phyloP scores from a whole-genome alignment of 2,797 vertebrate genomes.

The Girardinus metallicus region DNA sequence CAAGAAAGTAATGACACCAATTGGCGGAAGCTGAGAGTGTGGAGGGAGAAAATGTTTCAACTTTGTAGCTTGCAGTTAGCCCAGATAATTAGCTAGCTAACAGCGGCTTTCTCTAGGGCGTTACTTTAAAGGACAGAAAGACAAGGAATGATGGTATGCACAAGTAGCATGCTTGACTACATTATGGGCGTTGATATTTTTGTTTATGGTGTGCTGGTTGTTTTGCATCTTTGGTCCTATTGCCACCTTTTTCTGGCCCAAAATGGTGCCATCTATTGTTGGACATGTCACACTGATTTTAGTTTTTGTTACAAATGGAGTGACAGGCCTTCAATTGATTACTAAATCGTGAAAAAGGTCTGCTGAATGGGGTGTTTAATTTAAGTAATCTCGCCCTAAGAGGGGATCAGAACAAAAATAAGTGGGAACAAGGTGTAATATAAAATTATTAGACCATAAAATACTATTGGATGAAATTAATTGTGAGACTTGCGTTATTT shows the following conservation, averaged over 20 bases:
- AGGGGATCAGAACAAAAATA: background rate
- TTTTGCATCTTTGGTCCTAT: background rate
- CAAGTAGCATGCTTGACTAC: background rate
- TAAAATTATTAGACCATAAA: background rate
- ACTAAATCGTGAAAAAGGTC: background rate
- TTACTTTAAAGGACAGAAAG: background rate
- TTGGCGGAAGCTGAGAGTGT: conserved; percentile 8
- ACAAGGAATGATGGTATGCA: background rate
- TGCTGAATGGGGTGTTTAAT: background rate
- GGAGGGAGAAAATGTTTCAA: conserved; percentile 11
- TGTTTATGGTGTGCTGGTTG: background rate
- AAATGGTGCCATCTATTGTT: background rate
- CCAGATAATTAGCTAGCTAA: background rate
- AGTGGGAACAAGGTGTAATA: background rate
- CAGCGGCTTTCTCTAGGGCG: background rate
- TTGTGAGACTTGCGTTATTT: background rate
- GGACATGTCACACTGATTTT: background rate
- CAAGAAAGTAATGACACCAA: conserved; percentile 11
- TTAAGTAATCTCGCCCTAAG: background rate
- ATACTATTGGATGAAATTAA: background rate
- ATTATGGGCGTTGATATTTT: background rate
- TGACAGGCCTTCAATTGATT: background rate
- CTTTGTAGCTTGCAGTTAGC: conserved; percentile 2
- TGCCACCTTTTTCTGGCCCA: background rate
- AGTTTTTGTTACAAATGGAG: background rate